Base-by-base conservation (phyloP, 2,113 vertebrate species). In the Romanogobio albipinnatus region DNA sequence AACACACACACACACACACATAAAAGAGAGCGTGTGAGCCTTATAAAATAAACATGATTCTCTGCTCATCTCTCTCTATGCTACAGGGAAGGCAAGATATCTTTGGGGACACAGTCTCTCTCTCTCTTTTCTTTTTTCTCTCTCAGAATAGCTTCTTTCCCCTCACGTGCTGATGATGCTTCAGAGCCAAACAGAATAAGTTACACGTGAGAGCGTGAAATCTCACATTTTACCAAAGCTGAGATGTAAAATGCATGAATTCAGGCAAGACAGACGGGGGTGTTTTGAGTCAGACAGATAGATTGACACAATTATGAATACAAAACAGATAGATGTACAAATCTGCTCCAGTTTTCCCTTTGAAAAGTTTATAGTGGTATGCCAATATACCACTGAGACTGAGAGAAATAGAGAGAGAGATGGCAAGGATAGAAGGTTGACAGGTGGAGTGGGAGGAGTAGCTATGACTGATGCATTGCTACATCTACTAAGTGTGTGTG, bases 11-110 rank as follows among this genome's bases (percentile, higher is more conserved):
- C 39, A 73, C 51, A 47, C 56, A 76, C 26, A 58, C 19, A 80
- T 24, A 51, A 45, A 74, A 81, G 73, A 64, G 53, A 45, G 39
- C 26, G 26, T 3, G 61, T 53, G 2, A 76, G 76, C 24, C 70
- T 76, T 76, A 86, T 88, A 79, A 86, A 88, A 86, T 84, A 84
- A 88, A 88, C 84, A 88, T 84, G 59, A 62, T 9, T 26, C 47
- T 79, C 70, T 76, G 29, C 22, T 14, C 24, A 70, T 70, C 39
- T 84, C 33, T 68, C 19, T 73, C 62, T 61, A n/a, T 70, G 68
- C 68, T 59, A 79, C 45, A 59, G 81, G 33, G 39, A 47, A 59
- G 33, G 11, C 61, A 19, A 45, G 75, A 61, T 36, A 62, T 56
- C 79, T 81, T 66, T 51, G 53, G 39, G 70, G 39, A 75, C 61